Base-by-base conservation (phyloP, 2,797 vertebrate genomes). In the Petrocephalus sullivani region DNA sequence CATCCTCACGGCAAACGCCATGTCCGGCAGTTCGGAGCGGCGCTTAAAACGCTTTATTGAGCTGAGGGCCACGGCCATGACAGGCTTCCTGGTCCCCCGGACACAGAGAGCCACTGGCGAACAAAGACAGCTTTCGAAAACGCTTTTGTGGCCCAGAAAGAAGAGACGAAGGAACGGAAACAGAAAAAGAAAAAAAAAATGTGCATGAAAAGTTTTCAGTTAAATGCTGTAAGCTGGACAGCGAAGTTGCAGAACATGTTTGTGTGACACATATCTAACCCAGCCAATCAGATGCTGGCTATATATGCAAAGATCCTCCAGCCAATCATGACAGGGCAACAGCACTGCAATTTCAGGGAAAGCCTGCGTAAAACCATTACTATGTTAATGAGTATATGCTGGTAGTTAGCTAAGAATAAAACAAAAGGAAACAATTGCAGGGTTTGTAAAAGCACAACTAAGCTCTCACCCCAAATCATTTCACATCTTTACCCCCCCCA, bases 111-210 rank as follows among this genome's bases (percentile, higher is more conserved):
- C 21, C 19, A 4, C 81, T 7, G n/a, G 7, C 5, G 4, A 83
- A 83, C 81, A 83, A 83, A 83, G 46, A 14, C 19, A 8, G 37
- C 71, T 49, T 78, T 49, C n/a, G 37, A 54, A 28, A 83, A 23
- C n/a, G 19, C 78, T 64, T 64, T 5, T 5, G 8, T 84, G 85
- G 88, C 88, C 88, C 89, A 37, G 58, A 61, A n/a, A n/a, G 53
- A 87, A n/a, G 37, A 82, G 51, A 81, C 89, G 75, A 89, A 85
- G 86, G 23, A 14, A 33, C 1, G 21, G 78, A 0, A 61, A 84
- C 41, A 64, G 33, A 75, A 85, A 54, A 88, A 16, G 81, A 57
- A 51, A 37, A 75, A 85, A 89, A 46, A 88, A 82, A 87, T 6
- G 23, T 46, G 83, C 28, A 81, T 37, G 3, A 85, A 91, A 88